Base-by-base conservation (phyloP, 2,113 vertebrate genomes). In the Bubalus kerabau region DNA sequence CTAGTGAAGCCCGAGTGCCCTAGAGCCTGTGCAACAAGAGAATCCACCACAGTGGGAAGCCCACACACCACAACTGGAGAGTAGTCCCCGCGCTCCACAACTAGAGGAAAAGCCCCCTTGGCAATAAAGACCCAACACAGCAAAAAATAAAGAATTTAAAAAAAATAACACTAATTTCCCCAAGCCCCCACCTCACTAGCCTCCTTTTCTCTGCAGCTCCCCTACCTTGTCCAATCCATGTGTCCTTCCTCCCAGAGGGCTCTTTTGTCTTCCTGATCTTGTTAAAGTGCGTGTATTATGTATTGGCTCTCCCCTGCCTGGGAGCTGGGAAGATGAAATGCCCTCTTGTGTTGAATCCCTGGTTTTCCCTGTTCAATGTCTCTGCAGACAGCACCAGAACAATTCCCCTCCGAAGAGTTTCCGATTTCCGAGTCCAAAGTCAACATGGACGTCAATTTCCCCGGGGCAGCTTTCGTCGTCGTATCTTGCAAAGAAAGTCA, bases 361-460 rank as follows among this genome's bases (percentile, higher is more conserved):
- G 30, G 32, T 90, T 93, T 56, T 93, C 62, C 92, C 60, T 93
- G 52, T 98, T 74, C 14, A 93, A 56, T 95, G 7, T 98, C 88
- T 7, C 59, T 98, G 52, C 98, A 99, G 99, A 99, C 99, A 5
- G 99, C 99, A 5, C 99, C 99, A 0, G 99, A 99, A 84, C 99
- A 99, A 97, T 99, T 99, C 97, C 99, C 99, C 6, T 99, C 99
- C 0, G 99, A 99, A 98, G 99, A 99, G 98, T 99, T 99, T 96
- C 99, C 99, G 0, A 98, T 99, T 92, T 99, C 99, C 0, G 99
- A 99, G 98, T 99, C 99, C 83, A 99, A 99, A 98, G 99, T 99
- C 93, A 99, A 99, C 97, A 99, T 99, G 99, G 99, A 99, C 64
- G 99, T 99, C 91, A 99, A 99, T 97, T 99, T 99, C 98, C 99